These are phyloP conservation scores for Pristionchus maxplancki DNA, from an alignment of 2,888 invertebrate genomes.

Conservation along the genomic window DNA sequence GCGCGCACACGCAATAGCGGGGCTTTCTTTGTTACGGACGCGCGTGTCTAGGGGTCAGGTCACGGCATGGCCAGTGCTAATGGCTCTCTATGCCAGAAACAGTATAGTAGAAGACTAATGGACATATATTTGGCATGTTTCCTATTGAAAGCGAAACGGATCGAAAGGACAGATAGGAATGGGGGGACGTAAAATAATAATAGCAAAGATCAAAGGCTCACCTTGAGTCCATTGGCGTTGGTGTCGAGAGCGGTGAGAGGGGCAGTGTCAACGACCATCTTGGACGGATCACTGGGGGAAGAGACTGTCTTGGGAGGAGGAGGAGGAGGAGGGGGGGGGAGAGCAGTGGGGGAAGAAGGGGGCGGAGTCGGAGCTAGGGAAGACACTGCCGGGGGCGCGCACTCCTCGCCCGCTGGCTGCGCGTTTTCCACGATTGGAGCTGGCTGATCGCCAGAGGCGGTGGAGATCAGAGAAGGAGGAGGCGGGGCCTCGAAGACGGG, in stretches of 20 bases:
- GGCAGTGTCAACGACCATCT: constrained; percentile 40
- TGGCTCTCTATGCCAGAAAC: too few species aligned
- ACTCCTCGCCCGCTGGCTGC: constrained; percentile 7
- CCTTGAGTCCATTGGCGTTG: constrained; percentile 12
- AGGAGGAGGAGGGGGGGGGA: constrained; percentile 26
- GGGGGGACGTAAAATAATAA: neutral
- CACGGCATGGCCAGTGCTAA: too few species aligned
- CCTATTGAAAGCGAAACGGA: too few species aligned
- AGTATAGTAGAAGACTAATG: neutral
- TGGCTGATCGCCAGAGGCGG: neutral
- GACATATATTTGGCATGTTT: too few species aligned
- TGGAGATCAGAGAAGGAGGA: constrained; percentile 3
- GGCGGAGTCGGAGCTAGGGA: constrained; percentile 15
- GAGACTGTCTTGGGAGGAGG: constrained; percentile 31
- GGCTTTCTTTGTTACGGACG: neutral
- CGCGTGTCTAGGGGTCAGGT: neutral
- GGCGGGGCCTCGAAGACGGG: constrained; percentile 29
- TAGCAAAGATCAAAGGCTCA: neutral
- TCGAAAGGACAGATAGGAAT: too few species aligned
- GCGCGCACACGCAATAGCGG: constrained; percentile 5
- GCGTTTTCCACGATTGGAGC: neutral
- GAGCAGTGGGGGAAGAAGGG: neutral
- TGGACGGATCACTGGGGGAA: neutral
- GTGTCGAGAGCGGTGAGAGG: constrained; percentile 51
- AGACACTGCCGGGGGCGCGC: constrained; percentile 16